Evolutionary conservation across 2,888 invertebrate genomes (phyloP), one percentile per base, ranked within the genome.

Genomic region (Drosophila pseudotalamancana): DNA sequence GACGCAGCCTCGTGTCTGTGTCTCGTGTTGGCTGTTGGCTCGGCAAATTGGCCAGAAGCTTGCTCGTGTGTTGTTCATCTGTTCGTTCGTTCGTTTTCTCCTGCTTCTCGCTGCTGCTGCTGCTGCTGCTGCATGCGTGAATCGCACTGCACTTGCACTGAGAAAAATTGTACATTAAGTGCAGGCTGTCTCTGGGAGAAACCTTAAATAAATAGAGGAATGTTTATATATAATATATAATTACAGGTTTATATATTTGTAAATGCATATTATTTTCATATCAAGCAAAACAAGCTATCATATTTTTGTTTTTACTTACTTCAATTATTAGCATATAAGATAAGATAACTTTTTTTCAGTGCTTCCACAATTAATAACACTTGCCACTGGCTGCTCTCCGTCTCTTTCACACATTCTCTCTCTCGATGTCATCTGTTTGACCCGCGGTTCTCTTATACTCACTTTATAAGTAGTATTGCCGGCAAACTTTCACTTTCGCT

Each of bases 1-100:
- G 72, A 75, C 42, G 37, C 46, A 8, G 40, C 59, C 63, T 79
- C 79, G 79, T 78, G 68, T 51, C n/a, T n/a, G n/a, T n/a, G n/a
- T n/a, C 60, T 77, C 77, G 77, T 75, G 65, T 49, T n/a, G n/a
- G n/a, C n/a, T n/a, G 43, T 9, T 46, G 39, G 43, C 37, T 80
- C 87, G 74, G 61, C 74, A 80, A 82, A 80, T 73, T 84, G 73
- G 77, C 74, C 66, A 60, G 55, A 70, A 32, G 59, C 48, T 14
- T 61, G 71, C 25, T 60, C 43, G 56, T 25, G 42, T 56, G 46
- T 65, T 61, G 37, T 39, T 55, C 35, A 40, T 21, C 29, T 42
- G 31, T 32, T 57, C 43, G 37, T 29, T 40, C 4, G 48, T 56
- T 43, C 6, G 53, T 55, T 39, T 51, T 40, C 32, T 46, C 50